A percentile compares a stretch with the other conserved stretches of the same genome.
Conservation (phyloP, 64 coral and sea anemone species). For the Catalaphyllia jardinei region DNA sequence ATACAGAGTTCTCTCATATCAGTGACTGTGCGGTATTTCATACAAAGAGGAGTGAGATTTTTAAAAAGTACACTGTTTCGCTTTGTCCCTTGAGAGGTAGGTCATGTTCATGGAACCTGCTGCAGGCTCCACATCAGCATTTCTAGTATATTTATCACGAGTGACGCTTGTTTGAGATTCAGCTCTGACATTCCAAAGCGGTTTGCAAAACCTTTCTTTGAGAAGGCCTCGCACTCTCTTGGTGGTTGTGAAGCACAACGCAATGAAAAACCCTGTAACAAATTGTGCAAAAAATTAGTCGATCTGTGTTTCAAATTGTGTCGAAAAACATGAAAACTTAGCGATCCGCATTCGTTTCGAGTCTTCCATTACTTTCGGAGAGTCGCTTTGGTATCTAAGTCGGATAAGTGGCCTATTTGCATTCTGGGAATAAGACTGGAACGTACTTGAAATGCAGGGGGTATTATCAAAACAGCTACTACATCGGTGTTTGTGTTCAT, state of each 20-base stretch:
- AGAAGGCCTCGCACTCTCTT: slow-evolving; percentile 11
- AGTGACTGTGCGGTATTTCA: no score
- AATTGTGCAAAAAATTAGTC: background rate
- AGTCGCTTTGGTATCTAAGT: no score
- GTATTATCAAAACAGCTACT: no score
- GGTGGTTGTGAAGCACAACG: slow-evolving; percentile 24
- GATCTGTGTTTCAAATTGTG: no score
- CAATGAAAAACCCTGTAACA: slow-evolving; percentile 14
- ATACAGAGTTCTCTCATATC: no score
- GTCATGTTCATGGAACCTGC: background rate
- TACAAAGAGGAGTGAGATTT: background rate
- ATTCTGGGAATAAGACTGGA: no score
- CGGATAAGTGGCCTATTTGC: no score
- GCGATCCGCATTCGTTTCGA: no score
- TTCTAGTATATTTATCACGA: background rate
- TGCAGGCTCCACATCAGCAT: background rate
- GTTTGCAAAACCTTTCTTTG: slow-evolving; percentile 1
- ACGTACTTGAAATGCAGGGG: no score
- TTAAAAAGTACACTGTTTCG: background rate
- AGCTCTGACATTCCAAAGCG: background rate
- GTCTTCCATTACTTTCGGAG: no score
- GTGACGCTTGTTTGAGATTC: background rate
- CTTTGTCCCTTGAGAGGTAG: background rate
- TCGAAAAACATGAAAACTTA: no score
- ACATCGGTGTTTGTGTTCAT: no score